phyloP scores from a whole-genome alignment of 2,888 invertebrate species.

The Protodeltote pygarga region DNA sequence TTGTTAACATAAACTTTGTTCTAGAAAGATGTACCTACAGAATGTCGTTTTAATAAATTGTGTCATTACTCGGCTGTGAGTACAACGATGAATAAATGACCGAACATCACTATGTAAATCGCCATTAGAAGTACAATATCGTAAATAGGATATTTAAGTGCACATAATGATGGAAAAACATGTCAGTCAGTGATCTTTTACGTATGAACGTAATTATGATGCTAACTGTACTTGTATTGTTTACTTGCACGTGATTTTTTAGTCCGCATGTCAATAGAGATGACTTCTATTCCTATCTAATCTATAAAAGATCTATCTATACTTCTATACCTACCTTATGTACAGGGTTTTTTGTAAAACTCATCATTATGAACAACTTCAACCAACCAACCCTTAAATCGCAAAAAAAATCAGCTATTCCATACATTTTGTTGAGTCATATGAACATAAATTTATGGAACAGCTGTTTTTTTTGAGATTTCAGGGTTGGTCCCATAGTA shows the following conservation, averaged over 20 bases:
- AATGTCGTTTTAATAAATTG: slow-evolving; percentile 60
- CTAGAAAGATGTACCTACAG: slow-evolving; percentile 9
- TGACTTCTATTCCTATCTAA: no score
- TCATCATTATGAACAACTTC: no score
- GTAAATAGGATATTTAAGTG: slow-evolving; percentile 32
- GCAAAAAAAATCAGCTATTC: no score
- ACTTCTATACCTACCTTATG: no score
- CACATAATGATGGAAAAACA: slow-evolving; percentile 29
- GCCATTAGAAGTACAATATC: slow-evolving; percentile 19
- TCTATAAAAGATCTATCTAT: no score
- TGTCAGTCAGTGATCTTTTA: slow-evolving; percentile 17
- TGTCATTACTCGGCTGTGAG: slow-evolving; percentile 37
- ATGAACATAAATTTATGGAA: no score
- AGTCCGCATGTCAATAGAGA: background rate
- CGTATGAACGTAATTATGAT: slow-evolving; percentile 22
- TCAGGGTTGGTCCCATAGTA: no score
- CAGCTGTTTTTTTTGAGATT: no score
- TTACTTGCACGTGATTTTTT: slow-evolving; percentile 7
- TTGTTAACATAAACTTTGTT: slow-evolving; percentile 23
- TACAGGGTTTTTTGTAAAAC: no score
- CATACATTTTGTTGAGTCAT: no score
- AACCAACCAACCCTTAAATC: no score
- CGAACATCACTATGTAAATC: slow-evolving; percentile 37
- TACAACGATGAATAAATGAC: slow-evolving; percentile 48
- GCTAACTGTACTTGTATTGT: slow-evolving; percentile 16